Evolutionary conservation across 2,797 vertebrate genomes (phyloP), one percentile per base, ranked within the genome.

Genomic region (Clarias platycephalus): DNA sequence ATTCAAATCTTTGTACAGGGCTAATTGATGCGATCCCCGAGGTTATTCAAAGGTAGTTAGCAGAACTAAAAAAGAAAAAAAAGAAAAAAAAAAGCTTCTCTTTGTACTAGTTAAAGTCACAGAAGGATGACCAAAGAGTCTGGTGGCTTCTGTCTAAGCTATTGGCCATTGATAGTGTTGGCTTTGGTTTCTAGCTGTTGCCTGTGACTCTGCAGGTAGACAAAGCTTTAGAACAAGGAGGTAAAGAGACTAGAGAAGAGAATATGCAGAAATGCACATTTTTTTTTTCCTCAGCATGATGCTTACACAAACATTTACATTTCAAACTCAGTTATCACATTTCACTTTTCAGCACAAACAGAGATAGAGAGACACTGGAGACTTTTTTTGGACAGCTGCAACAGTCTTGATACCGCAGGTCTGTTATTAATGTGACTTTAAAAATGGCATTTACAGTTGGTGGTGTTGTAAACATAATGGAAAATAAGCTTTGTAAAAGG

Each of bases 121-220:
- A 97, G 96, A 98, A 97, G 96, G 94, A 95, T 94, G 95, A 96
- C 96, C 96, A 96, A 97, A 95, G 95, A 95, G 91, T 93, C 96
- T 96, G 96, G 96, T 92, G 96, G 95, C 97, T 97, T 97, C 97
- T 97, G 97, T 96, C 96, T 97, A 97, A 98, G 96, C 97, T 98
- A 97, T 98, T 98, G 97, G 98, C 97, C 97, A 97, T 98, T 97
- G 97, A 97, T 98, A 96, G 96, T 96, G 97, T 98, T 97, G 97
- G 97, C 98, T 99, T 99, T 99, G 98, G 98, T 99, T 99, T 99
- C 95, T 97, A 99, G 98, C 98, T 99, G 97, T 99, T 97, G 98
- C 97, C 97, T 98, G 98, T 98, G 97, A 99, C 97, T 97, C 96
- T 97, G 96, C 97, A 99, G 97, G 97, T 98, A 99, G 98, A 99